Evolutionary conservation across 2,113 vertebrate genomes (phyloP).

Genomic region (Datnioides undecimradiatus): DNA sequence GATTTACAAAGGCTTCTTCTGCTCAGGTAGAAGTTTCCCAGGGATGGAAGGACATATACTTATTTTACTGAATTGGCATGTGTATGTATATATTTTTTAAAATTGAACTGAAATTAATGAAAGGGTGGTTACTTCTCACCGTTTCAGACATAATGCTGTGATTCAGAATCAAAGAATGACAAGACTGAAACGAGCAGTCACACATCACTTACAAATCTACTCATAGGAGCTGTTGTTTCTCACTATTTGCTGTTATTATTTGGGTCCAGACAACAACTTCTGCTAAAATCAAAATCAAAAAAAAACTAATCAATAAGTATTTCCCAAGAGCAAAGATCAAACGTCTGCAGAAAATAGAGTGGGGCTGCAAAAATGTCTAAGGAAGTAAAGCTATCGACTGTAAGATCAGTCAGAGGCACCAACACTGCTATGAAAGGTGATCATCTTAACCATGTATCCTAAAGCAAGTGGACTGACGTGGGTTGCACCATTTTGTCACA

Average conservation of each 20-base stretch:
- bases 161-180: background rate
- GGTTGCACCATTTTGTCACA: background rate
- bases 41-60: background rate
- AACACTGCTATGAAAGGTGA: background rate
- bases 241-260: background rate
- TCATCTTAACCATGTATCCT: background rate
- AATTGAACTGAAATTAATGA: background rate
- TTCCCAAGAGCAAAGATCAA: constrained; percentile 9
- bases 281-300: background rate
- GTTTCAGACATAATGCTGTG: background rate
- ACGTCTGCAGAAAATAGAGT: constrained; percentile 11
- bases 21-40: constrained; percentile 25
- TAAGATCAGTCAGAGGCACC: too few species aligned
- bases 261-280: background rate
- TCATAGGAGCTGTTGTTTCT: background rate
- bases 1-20: constrained; percentile 16
- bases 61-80: background rate
- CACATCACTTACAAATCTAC: too few species aligned
- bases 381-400: background rate
- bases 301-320: constrained; percentile 10
- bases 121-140: background rate
- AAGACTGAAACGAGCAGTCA: background rate
- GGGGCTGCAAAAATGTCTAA: constrained; percentile 1
- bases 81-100: background rate
- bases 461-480: background rate